Evolutionary conservation across 2,113 vertebrate genomes (phyloP).

Genomic region (Galbula dea): DNA sequence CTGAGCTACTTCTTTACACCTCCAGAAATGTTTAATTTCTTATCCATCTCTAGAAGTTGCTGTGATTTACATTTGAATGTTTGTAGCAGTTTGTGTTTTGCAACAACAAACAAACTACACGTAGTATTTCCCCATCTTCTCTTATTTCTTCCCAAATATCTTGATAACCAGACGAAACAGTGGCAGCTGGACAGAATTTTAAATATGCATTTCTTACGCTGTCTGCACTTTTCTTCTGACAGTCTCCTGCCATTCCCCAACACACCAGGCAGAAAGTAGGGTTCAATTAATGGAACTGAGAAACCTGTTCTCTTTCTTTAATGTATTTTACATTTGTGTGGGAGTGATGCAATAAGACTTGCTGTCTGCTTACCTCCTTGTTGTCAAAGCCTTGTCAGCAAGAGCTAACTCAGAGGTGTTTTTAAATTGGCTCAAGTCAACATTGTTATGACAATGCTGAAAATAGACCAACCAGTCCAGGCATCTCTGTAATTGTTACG

Average conservation of each 20-base stretch:
- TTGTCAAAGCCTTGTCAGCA: neutral
- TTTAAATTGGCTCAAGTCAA: neutral
- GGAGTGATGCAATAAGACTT: neutral
- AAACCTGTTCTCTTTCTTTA: neutral
- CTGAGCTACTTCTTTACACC: neutral
- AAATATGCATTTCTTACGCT: neutral
- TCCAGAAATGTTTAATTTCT: neutral
- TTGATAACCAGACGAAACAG: neutral
- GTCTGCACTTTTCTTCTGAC: neutral
- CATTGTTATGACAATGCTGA: neutral
- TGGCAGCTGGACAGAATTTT: conserved; percentile 9
- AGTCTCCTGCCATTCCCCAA: neutral
- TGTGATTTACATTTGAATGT: neutral
- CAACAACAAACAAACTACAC: neutral
- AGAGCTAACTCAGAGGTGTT: neutral
- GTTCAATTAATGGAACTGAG: neutral
- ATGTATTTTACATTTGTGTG: neutral
- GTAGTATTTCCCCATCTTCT: neutral
- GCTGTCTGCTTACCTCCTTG: neutral
- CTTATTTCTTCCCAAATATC: neutral
- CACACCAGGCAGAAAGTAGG: accelerated
- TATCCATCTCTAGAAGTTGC: neutral
- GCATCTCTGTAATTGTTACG: neutral
- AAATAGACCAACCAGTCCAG: neutral
- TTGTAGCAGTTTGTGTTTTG: neutral